Evolutionary conservation across 2,797 vertebrate genomes (phyloP).

Genomic region (Triplophysa yarkandensis): DNA sequence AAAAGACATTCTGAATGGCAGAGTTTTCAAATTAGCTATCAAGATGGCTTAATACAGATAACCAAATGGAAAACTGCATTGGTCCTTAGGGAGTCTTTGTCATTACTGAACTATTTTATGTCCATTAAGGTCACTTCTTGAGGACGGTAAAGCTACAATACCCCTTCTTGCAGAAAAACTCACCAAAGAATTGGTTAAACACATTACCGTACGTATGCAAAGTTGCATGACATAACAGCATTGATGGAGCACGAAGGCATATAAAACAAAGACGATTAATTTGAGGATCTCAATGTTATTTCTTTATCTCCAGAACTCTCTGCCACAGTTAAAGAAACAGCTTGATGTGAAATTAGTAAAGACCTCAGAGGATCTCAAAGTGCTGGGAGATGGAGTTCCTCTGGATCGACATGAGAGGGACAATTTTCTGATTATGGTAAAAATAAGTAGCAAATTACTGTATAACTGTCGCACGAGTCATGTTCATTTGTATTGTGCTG

Average conservation of each 20-base stretch:
- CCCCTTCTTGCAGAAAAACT: conserved; percentile 73
- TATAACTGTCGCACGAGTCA: neutral
- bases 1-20: too few relatives aligned
- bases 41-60: neutral
- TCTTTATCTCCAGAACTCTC: conserved; percentile 40
- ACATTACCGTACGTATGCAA: conserved; percentile 71
- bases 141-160: conserved; percentile 70
- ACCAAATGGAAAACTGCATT: neutral
- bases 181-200: conserved; percentile 74
- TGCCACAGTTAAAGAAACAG: conserved; percentile 53
- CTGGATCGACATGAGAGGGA: conserved; percentile 21
- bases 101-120: neutral
- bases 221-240: neutral
- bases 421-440: conserved; percentile 54
- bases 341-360: conserved; percentile 44
- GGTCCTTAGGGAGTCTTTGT: neutral
- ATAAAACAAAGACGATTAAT: neutral
- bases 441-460: neutral
- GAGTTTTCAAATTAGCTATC: too few relatives aligned
- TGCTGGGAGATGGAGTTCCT: conserved; percentile 54
- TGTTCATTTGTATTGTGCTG: neutral
- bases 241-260: neutral
- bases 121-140: conserved; percentile 57
- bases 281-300: neutral
- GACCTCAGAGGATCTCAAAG: conserved; percentile 33